Conservation (phyloP, 2,113 vertebrate species). For the Nematolebias whitei region DNA sequence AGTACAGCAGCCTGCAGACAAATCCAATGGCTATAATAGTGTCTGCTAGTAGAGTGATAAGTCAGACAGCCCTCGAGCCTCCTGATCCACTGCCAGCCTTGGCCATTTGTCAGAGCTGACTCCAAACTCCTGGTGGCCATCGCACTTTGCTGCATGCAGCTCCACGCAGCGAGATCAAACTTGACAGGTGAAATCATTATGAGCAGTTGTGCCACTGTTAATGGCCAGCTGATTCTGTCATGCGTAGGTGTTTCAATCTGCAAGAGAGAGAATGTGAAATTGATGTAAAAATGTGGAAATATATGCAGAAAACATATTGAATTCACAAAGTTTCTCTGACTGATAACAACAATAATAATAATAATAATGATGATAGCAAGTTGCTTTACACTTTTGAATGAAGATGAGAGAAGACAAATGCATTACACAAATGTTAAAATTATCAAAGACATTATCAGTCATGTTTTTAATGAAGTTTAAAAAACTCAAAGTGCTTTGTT, state of each 20-base stretch:
- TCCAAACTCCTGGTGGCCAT: slow-evolving; percentile 66
- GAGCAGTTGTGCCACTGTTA: slow-evolving; percentile 42
- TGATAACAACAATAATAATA: neutral
- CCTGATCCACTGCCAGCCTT: slow-evolving; percentile 68
- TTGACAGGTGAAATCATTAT: slow-evolving; percentile 71
- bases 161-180: slow-evolving; percentile 39
- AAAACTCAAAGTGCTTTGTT: too few species aligned
- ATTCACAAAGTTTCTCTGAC: neutral
- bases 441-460: too few species aligned
- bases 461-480: too few species aligned
- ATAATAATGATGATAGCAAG: neutral
- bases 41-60: slow-evolving; percentile 71
- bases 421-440: too few species aligned
- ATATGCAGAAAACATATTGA: slow-evolving; percentile 7
- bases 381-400: too few species aligned
- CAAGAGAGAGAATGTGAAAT: slow-evolving; percentile 18
- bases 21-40: slow-evolving; percentile 68
- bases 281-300: slow-evolving; percentile 40
- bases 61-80: slow-evolving; percentile 65
- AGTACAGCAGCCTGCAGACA: slow-evolving; percentile 54
- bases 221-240: slow-evolving; percentile 44
- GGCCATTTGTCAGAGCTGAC: slow-evolving; percentile 76
- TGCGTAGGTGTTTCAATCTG: slow-evolving; percentile 26
- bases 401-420: too few species aligned
- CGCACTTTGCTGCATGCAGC: slow-evolving; percentile 50